phyloP scores from a whole-genome alignment of 2,113 vertebrate genomes.

The Hippocampus barbouri region DNA sequence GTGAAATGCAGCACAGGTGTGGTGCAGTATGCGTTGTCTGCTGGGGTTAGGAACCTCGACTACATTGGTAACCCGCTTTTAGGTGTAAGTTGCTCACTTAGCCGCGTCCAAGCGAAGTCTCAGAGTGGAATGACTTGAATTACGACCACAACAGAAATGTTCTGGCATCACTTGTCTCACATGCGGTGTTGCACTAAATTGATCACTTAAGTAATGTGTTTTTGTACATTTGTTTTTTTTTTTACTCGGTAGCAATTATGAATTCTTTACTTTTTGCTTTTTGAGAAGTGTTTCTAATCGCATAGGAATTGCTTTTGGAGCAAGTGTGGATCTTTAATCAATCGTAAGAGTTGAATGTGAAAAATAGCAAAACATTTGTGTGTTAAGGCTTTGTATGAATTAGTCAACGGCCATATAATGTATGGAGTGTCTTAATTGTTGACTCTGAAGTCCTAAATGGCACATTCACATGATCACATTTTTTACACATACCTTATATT shows the following conservation, averaged over 20 bases:
- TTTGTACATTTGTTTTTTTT: conserved; percentile 59
- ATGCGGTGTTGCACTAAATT: conserved; percentile 12
- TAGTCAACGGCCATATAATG: conserved; percentile 3
- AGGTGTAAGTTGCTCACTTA: background rate
- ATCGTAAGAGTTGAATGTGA: conserved; percentile 38
- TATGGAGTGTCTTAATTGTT: background rate
- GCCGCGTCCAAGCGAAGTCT: background rate
- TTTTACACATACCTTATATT: conserved; percentile 1
- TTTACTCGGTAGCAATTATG: conserved; percentile 18
- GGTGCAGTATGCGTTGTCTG: background rate
- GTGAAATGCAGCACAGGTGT: background rate
- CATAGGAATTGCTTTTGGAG: conserved; percentile 36
- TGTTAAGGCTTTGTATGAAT: conserved; percentile 33
- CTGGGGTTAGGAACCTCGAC: background rate
- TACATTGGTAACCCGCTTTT: background rate
- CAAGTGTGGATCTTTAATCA: conserved; percentile 11
- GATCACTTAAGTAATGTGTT: conserved; percentile 4
- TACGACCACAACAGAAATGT: background rate
- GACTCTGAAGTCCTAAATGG: background rate
- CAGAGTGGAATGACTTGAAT: background rate
- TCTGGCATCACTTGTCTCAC: conserved; percentile 18
- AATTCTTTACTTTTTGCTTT: conserved; percentile 5
- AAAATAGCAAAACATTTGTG: conserved; percentile 36
- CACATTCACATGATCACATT: conserved; percentile 20
- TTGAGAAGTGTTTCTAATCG: conserved; percentile 41